phyloP scores from a whole-genome alignment of 2,797 vertebrate species.

The Macrochelys suwanniensis region DNA sequence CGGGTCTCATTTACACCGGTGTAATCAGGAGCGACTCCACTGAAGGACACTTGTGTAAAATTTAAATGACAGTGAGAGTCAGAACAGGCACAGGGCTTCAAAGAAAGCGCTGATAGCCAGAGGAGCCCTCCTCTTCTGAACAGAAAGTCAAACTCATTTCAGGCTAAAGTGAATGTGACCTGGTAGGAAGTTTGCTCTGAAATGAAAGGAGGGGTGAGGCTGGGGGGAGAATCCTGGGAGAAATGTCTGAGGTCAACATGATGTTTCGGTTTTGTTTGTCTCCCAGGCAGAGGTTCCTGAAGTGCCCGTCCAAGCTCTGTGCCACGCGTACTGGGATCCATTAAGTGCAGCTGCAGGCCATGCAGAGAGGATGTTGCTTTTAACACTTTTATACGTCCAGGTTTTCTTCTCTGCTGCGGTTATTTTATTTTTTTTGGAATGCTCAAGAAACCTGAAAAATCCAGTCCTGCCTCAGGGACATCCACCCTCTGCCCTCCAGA shows the following conservation, averaged over 20 bases:
- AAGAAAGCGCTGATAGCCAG: not conserved
- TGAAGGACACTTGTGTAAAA: not conserved
- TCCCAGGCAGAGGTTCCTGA: not conserved
- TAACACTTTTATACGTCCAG: not conserved
- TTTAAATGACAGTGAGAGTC: not conserved
- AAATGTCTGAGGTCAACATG: not conserved
- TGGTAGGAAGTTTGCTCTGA: not conserved
- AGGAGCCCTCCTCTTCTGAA: not conserved
- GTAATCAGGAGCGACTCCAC: not conserved
- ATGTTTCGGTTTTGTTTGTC: not conserved
- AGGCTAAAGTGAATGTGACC: not conserved
- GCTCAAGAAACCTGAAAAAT: not conserved
- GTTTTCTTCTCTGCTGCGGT: not conserved
- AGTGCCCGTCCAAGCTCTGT: not conserved
- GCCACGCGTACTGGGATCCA: not conserved
- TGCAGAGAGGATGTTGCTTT: not conserved
- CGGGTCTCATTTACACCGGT: not conserved
- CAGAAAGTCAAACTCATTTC: not conserved
- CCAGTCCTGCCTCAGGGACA: not conserved
- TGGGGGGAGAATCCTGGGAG: not conserved
- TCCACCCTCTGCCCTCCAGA: not conserved
- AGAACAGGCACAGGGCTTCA: not conserved
- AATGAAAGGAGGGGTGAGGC: not conserved
- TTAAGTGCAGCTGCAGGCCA: not conserved
- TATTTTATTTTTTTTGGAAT: not conserved